These are phyloP conservation scores for Achlya flavicornis DNA, from an alignment of 2,888 invertebrate genomes.

Conservation along the genomic window DNA sequence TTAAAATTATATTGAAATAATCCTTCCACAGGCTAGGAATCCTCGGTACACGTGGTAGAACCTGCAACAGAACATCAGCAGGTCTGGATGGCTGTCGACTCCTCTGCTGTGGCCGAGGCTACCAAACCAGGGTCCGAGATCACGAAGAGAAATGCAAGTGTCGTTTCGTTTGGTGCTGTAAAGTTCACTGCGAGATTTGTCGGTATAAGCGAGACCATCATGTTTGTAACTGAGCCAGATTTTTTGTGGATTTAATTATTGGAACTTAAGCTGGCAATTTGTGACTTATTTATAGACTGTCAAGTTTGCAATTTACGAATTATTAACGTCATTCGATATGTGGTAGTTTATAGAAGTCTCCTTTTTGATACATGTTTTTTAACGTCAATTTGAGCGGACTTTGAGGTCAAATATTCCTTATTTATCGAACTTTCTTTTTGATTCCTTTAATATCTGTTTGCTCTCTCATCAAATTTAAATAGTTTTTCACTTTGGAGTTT, in stretches of 20 bases:
- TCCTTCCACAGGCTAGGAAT: conserved; percentile 87
- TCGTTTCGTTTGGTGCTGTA: conserved; percentile 96
- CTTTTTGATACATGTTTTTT: not conserved
- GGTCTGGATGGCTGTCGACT: conserved; percentile 94
- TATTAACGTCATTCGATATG: no score
- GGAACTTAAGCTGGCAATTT: not conserved
- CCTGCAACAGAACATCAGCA: conserved; percentile 92
- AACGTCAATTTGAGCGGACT: not conserved
- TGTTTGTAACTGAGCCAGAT: conserved; percentile 90
- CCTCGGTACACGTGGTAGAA: conserved; percentile 91
- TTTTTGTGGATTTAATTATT: not conserved
- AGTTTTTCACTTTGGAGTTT: not conserved
- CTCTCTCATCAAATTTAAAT: not conserved
- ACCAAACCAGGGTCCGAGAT: conserved; percentile 91
- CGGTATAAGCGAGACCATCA: conserved; percentile 91
- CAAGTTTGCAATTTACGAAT: not conserved
- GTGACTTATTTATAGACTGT: not conserved
- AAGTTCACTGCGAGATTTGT: conserved; percentile 93
- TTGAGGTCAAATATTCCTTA: no score
- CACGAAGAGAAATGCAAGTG: conserved; percentile 95
- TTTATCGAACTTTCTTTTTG: no score
- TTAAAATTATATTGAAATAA: not conserved
- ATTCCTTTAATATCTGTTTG: not conserved
- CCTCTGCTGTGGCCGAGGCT: conserved; percentile 94
- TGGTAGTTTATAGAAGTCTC: not conserved